Evolutionary conservation across 2,888 invertebrate genomes (phyloP), one percentile per base, ranked within the genome.

Genomic region (Eueremaeus valkanovi): DNA sequence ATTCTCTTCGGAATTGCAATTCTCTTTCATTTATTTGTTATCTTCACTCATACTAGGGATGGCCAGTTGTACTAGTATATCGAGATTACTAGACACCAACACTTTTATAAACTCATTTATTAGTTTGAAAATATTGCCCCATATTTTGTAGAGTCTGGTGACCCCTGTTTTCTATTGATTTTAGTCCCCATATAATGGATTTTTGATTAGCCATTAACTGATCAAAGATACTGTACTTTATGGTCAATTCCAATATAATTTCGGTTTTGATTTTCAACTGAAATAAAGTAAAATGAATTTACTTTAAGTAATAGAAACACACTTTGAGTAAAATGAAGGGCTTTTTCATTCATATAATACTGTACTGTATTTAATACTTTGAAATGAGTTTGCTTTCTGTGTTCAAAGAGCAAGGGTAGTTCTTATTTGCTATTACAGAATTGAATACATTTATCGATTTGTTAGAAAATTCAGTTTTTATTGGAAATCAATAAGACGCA

Each of bases 171-270:
- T 18, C 18, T 3, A 1, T n/a, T n/a, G n/a, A n/a, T n/a, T n/a
- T n/a, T n/a, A 49, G 49, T n/a, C n/a, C n/a, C n/a, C n/a, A n/a
- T 49, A n/a, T 49, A 49, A 49, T 49, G 49, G 49, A 49, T 49
- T 49, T 49, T 49, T n/a, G 49, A 49, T 49, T 2, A 49, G 49
- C 3, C 8, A 49, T n/a, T 49, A 49, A 49, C 18, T n/a, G n/a
- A n/a, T n/a, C n/a, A n/a, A n/a, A n/a, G n/a, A n/a, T n/a, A 11
- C 1, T n/a, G n/a, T n/a, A n/a, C 21, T 18, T 49, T 49, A 3
- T 3, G n/a, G 21, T 40, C 40, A 40, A 40, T n/a, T n/a, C n/a
- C n/a, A n/a, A n/a, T n/a, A n/a, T n/a, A n/a, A n/a, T n/a, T 9
- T 40, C 11, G n/a, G 18, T 49, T 5, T 49, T 49, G 18, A 49